Evolutionary conservation across 2,888 invertebrate genomes (phyloP).

Genomic region (Aporophyla lueneburgensis): DNA sequence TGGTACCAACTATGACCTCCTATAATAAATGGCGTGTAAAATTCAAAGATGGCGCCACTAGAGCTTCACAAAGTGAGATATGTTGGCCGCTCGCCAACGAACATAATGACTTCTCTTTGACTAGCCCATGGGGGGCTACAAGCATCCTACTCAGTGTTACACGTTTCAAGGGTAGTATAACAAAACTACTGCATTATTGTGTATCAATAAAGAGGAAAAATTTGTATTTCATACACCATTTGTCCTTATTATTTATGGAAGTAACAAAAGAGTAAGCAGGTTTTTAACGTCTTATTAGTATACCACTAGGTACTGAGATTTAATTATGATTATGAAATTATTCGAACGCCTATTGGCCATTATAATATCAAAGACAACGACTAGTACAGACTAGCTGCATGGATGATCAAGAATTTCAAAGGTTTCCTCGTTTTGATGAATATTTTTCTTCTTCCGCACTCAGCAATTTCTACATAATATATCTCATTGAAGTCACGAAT

Average conservation of each 20-base stretch:
- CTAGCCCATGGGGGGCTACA: conserved; percentile 19
- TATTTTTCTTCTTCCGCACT: background rate
- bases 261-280: background rate
- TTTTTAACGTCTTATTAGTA: background rate
- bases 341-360: no score
- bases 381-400: background rate
- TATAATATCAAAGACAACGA: no score
- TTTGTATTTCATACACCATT: background rate
- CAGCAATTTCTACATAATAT: background rate
- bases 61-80: conserved; percentile 16
- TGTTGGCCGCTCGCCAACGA: conserved; percentile 58
- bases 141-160: background rate
- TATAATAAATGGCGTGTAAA: conserved; percentile 17
- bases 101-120: conserved; percentile 48
- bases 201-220: background rate
- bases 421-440: background rate
- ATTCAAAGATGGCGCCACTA: conserved; percentile 26
- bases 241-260: background rate
- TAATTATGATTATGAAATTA: background rate
- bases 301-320: background rate
- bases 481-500: conserved; percentile 4
- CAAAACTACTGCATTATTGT: background rate
- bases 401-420: no score
- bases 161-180: conserved; percentile 9
- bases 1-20: background rate